Percentiles rank a stretch among this genome's conserved stretches.
These are phyloP conservation scores for Pterois miles DNA, from an alignment of 2,797 vertebrate species.

Conservation along the genomic window DNA sequence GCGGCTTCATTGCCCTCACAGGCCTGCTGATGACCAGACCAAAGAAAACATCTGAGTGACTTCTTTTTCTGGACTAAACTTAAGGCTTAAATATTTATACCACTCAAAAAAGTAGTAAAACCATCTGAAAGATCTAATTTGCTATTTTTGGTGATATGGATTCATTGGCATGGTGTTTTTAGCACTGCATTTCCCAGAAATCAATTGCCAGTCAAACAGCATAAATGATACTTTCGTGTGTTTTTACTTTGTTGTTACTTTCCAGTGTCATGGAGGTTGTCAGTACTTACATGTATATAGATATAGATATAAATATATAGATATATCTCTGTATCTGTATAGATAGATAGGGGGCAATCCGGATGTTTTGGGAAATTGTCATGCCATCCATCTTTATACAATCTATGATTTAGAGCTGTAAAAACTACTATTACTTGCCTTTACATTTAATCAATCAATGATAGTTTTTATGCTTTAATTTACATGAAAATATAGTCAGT, in stretches of 20 bases:
- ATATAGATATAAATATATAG: no score
- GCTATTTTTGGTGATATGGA: slow-evolving; percentile 45
- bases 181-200: slow-evolving; percentile 46
- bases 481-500: background rate
- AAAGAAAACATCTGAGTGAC: background rate
- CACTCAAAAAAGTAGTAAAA: slow-evolving; percentile 21
- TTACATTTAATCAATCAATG: background rate
- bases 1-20: background rate
- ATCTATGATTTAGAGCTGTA: background rate
- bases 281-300: background rate
- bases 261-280: slow-evolving; percentile 13
- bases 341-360: no score
- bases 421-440: no score
- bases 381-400: no score
- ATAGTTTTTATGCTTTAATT: background rate
- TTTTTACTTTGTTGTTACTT: slow-evolving; percentile 38
- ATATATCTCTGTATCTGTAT: no score
- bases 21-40: slow-evolving; percentile 7
- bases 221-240: slow-evolving; percentile 2
- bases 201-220: slow-evolving; percentile 34
- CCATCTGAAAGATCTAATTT: slow-evolving; percentile 8
- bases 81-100: background rate
- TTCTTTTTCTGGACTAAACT: background rate
- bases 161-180: background rate
- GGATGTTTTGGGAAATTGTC: no score